A percentile compares a stretch with the other conserved stretches of the same genome.
These are phyloP conservation scores for Agrenia bidenticulata DNA, from an alignment of 2,888 invertebrate genomes.

Conservation along the genomic window DNA sequence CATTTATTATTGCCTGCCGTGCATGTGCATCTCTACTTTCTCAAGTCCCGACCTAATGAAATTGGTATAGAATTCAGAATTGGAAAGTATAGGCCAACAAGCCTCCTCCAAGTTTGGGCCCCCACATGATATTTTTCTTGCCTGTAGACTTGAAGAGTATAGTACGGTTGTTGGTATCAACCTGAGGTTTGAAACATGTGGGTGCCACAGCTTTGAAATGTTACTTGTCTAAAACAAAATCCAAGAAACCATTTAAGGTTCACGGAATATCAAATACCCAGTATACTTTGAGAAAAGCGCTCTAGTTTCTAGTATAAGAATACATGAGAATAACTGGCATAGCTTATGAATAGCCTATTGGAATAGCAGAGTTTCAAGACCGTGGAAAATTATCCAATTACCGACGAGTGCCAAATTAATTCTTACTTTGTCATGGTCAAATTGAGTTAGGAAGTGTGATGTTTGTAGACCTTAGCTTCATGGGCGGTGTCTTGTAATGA, in stretches of 20 bases:
- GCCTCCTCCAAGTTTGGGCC: too few relatives aligned
- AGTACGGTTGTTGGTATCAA: conserved; percentile 1
- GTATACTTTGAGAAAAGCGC: too few relatives aligned
- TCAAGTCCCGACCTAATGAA: too few relatives aligned
- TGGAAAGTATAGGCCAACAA: too few relatives aligned
- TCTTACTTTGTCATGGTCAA: conserved; percentile 3
- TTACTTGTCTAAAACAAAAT: background rate
- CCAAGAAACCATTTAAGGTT: too few relatives aligned
- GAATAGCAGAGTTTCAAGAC: conserved; percentile 45
- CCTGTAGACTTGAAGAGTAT: too few relatives aligned
- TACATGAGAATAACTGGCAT: too few relatives aligned
- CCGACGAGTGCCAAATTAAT: conserved; percentile 33
- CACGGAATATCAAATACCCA: too few relatives aligned
- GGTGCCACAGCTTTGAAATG: background rate
- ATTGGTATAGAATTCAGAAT: too few relatives aligned
- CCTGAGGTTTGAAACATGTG: conserved; percentile 7
- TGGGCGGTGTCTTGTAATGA: conserved; percentile 26
- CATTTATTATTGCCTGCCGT: conserved; percentile 40
- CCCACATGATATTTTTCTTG: too few relatives aligned
- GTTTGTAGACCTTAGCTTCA: background rate
- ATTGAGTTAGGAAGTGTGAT: conserved; percentile 33
- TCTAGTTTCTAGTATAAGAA: conserved; percentile 1
- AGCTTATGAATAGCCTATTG: too few relatives aligned
- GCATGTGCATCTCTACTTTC: background rate
- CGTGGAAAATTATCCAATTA: conserved; percentile 51